A percentile compares a stretch with the other conserved stretches of the same genome.
Evolutionary conservation across 2,888 invertebrate species (phyloP).

Genomic region (Parthenolecanium corni): DNA sequence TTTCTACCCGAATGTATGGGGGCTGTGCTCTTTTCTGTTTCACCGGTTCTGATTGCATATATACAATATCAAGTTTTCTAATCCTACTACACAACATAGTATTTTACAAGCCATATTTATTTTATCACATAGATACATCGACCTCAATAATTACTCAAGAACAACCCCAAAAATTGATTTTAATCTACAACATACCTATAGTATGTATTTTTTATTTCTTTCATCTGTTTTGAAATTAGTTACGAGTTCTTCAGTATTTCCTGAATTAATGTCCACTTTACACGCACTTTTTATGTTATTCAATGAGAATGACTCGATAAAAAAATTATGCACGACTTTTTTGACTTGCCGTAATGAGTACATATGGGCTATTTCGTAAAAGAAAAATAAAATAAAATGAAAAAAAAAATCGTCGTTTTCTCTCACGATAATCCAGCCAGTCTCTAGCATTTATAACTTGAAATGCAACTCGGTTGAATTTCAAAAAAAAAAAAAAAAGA

Average conservation of each 20-base stretch:
- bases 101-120: no score
- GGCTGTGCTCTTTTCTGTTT: no score
- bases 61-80: no score
- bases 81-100: no score
- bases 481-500: no score
- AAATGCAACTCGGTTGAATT: no score
- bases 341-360: not conserved
- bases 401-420: no score
- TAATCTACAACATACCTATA: not conserved
- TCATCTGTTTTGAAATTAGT: not conserved
- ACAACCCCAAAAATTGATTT: not conserved
- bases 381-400: no score
- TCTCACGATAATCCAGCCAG: no score
- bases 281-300: not conserved
- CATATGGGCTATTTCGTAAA: not conserved
- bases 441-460: no score
- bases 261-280: not conserved
- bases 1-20: no score
- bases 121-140: not conserved
- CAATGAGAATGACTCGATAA: not conserved
- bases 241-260: not conserved
- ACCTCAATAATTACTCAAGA: not conserved
- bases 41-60: no score
- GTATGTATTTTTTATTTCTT: not conserved
- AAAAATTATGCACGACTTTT: not conserved